Percentiles rank a stretch among this genome's conserved stretches.
Evolutionary conservation across 1,140 invertebrate species (phyloP).

Genomic region (fruit fly (Drosophila melanogaster)): Release_6_plus_ISO1_MT NT_033777.3:14810001-14810500

Average conservation of each 20-base stretch:
- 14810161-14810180: conserved; percentile 60
- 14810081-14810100: conserved; percentile 50
- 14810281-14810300: conserved; percentile 22
- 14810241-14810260: conserved; percentile 26
- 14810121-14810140: conserved; percentile 61
- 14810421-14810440: too few species aligned
- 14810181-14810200: conserved; percentile 43
- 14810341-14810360: background rate
- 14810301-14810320: conserved; percentile 25
- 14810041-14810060: conserved; percentile 58
- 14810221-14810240: conserved; percentile 30
- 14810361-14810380: background rate
- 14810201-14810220: conserved; percentile 24
- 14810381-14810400: too few species aligned
- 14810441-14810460: too few species aligned
- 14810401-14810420: too few species aligned
- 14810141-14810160: conserved; percentile 57
- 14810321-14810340: background rate
- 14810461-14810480: too few species aligned
- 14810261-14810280: conserved; percentile 29
- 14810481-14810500: background rate
- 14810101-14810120: conserved; percentile 75
- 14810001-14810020: conserved; percentile 18
- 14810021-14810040: background rate
- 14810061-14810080: conserved; percentile 48